These are phyloP conservation scores for Plebejus anna DNA, from an alignment of 2,888 invertebrate genomes.

Conservation along the genomic window DNA sequence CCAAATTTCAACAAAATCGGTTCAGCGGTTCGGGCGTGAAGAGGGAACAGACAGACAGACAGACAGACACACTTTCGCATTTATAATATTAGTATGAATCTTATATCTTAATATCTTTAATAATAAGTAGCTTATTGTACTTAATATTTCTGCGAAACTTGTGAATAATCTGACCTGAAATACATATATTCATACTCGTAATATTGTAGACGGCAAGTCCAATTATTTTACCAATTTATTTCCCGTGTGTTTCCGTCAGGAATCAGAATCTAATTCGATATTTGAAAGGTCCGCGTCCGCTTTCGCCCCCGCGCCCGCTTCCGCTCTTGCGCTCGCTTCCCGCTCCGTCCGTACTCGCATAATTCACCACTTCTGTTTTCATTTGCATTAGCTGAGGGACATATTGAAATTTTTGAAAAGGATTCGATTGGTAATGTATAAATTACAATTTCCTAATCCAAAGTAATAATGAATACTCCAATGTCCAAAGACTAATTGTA, in stretches of 20 bases:
- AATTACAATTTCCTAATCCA: neutral
- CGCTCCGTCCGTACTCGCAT: slow-evolving; percentile 30
- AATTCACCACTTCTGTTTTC: slow-evolving; percentile 37
- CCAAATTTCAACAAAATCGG: no score
- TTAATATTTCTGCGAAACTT: no score
- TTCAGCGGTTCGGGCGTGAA: no score
- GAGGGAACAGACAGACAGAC: no score
- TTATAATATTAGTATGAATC: no score
- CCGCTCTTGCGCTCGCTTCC: neutral
- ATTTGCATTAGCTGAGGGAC: slow-evolving; percentile 35
- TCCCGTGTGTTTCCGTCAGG: slow-evolving; percentile 29
- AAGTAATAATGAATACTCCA: neutral
- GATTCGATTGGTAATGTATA: neutral
- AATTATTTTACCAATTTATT: neutral
- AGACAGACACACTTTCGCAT: no score
- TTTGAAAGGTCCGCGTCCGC: slow-evolving; percentile 36
- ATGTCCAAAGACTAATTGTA: neutral
- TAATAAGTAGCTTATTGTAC: no score
- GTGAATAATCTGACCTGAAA: no score
- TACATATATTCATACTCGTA: no score
- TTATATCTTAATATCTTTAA: no score
- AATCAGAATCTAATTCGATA: slow-evolving; percentile 38
- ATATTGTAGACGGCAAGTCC: no score
- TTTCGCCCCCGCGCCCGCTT: neutral
- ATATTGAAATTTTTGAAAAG: neutral